Evolutionary conservation across 2,888 invertebrate species (phyloP).

Genomic region (Agonopterix heracliana): DNA sequence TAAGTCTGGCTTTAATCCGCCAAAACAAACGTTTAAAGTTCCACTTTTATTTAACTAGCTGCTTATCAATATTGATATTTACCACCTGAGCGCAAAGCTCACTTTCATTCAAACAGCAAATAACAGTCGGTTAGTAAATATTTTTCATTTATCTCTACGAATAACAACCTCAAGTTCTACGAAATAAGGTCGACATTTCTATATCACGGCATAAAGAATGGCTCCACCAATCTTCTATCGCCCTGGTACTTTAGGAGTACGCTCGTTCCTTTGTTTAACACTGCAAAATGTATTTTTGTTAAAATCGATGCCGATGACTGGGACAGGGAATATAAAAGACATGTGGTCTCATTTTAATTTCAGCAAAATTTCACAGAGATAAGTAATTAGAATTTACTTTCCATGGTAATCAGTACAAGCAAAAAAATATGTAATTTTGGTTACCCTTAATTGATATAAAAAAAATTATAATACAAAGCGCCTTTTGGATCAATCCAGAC

Average conservation of each 20-base stretch:
- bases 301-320: too few species aligned
- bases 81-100: background rate
- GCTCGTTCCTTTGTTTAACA: constrained; percentile 13
- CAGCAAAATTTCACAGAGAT: too few species aligned
- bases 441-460: too few species aligned
- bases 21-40: background rate
- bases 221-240: constrained; percentile 12
- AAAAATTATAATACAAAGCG: too few species aligned
- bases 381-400: too few species aligned
- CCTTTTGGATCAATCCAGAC: too few species aligned
- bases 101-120: background rate
- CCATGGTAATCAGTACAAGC: too few species aligned
- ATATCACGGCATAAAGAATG: background rate
- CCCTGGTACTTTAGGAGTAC: constrained; percentile 21
- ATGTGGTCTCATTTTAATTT: too few species aligned
- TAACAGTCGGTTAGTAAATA: background rate
- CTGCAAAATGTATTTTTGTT: background rate
- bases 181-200: constrained; percentile 4
- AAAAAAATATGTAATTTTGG: too few species aligned
- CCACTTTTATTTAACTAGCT: background rate
- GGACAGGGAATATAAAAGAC: too few species aligned
- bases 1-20: constrained; percentile 24
- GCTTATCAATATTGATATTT: background rate
- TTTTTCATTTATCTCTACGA: background rate
- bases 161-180: background rate